Evolutionary conservation across 2,888 invertebrate genomes (phyloP), one percentile per base, ranked within the genome.

Genomic region (Cyaniris semiargus): DNA sequence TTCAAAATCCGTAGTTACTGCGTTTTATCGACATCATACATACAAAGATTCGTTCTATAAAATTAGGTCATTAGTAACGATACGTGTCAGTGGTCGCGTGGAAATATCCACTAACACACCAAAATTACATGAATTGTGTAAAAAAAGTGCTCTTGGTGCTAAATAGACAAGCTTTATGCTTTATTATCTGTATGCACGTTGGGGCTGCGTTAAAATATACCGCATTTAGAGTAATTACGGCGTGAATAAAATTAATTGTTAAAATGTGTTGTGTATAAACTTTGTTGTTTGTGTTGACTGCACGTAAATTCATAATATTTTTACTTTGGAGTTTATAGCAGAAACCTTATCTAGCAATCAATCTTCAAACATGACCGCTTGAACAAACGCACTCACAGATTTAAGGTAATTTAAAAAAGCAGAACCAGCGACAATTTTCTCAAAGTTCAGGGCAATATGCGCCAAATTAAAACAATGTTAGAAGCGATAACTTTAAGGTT

Each of bases 81-180:
- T 23, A 81, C 75, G 75, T 38, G 71, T 34, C 21, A n/a, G 21
- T 1, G 38, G 13, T 72, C 72, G 72, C 72, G 38, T 72, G 72
- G 13, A 44, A 72, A 72, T 13, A 72, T 6, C 72, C 44, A 21
- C 23, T 72, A 72, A 48, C 44, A 13, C 38, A 27, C 38, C 38
- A 21, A 71, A 34, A 38, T 38, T 71, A 71, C 21, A 34, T 27
- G 60, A 27, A 66, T 15, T 66, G 60, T 58, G 58, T 53, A 18
- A 53, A 53, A 48, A 18, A 53, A 53, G 18, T 66, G 31, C 66
- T 27, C 18, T 27, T 27, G 27, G 27, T 15, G 31, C 31, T 66
- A 66, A 66, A 66, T 15, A 66, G 66, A 31, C 31, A 31, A 31
- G 66, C 18, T 31, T 27, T 31, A 31, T 31, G 66, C 18, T 66